Percentiles rank a stretch among this genome's conserved stretches.
Conservation (phyloP, 1,140 invertebrate species). For the Thalassaphorura encarpata region DNA sequence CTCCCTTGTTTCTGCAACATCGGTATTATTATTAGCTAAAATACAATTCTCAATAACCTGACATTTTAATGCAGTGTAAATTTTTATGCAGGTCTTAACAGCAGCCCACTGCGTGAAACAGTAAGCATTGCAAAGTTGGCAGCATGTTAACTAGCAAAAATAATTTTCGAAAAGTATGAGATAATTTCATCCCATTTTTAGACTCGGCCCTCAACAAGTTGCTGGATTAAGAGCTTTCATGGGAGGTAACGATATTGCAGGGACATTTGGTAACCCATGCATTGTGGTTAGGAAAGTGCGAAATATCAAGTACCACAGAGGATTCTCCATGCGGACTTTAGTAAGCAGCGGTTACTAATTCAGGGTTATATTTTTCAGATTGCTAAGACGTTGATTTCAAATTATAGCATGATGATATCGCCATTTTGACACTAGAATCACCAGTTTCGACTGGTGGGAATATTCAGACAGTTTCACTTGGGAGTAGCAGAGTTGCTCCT, state of each 20-base stretch:
- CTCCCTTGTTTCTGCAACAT: background rate
- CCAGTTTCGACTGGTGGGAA: slow-evolving; percentile 61
- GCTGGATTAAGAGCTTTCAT: slow-evolving; percentile 3
- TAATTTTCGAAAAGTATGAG: no score
- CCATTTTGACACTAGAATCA: slow-evolving; percentile 67
- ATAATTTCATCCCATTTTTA: background rate
- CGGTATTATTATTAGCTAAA: no score
- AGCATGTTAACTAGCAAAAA: background rate
- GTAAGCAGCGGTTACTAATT: slow-evolving; percentile 7
- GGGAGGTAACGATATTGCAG: slow-evolving; percentile 10
- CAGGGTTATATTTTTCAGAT: no score
- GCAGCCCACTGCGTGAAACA: slow-evolving; percentile 6
- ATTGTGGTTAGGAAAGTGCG: background rate
- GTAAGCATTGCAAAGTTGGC: background rate
- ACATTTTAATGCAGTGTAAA: no score
- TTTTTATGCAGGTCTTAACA: slow-evolving; percentile 6
- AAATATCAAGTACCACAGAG: slow-evolving; percentile 19
- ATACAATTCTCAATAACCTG: no score
- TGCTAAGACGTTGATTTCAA: no score
- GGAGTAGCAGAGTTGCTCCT: slow-evolving; percentile 44
- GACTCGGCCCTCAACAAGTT: background rate
- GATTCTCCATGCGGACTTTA: slow-evolving; percentile 19
- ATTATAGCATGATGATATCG: slow-evolving; percentile 68
- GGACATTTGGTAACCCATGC: background rate
- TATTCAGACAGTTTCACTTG: slow-evolving; percentile 63